Evolutionary conservation across 2,113 vertebrate genomes (phyloP).

Genomic region (Orientallactaga bullata): DNA sequence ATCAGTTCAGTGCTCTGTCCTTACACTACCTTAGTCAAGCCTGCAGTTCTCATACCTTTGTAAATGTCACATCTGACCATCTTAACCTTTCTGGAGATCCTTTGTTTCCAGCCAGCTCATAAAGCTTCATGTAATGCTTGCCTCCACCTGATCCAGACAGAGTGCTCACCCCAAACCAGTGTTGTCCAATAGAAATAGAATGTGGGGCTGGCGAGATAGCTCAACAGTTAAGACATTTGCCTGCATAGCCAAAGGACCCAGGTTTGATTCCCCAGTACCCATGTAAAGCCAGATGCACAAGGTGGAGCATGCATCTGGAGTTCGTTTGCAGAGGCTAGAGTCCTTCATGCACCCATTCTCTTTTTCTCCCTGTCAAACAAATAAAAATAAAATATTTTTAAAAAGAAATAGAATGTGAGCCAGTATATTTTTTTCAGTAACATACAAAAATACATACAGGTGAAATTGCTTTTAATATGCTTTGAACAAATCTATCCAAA

Average conservation of each 20-base stretch:
- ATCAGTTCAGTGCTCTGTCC: background rate
- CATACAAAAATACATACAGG: background rate
- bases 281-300: too few relatives aligned
- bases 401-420: background rate
- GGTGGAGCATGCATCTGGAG: too few relatives aligned
- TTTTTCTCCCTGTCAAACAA: too few relatives aligned
- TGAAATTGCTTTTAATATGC: conserved; percentile 51
- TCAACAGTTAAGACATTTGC: too few relatives aligned
- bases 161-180: background rate
- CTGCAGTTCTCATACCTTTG: background rate
- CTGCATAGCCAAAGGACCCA: too few relatives aligned
- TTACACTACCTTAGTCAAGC: background rate
- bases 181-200: conserved; percentile 11
- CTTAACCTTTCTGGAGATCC: background rate
- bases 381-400: too few relatives aligned
- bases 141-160: background rate
- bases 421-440: background rate
- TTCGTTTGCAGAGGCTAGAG: too few relatives aligned
- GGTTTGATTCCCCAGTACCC: too few relatives aligned
- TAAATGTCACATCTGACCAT: conserved; percentile 24
- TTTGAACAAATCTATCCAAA: conserved; percentile 3
- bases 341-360: too few relatives aligned
- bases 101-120: conserved; percentile 4
- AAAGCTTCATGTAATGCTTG: background rate
- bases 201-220: too few relatives aligned